These are phyloP conservation scores for Hystrix brachyura DNA, from an alignment of 2,113 vertebrate species.

Conservation along the genomic window DNA sequence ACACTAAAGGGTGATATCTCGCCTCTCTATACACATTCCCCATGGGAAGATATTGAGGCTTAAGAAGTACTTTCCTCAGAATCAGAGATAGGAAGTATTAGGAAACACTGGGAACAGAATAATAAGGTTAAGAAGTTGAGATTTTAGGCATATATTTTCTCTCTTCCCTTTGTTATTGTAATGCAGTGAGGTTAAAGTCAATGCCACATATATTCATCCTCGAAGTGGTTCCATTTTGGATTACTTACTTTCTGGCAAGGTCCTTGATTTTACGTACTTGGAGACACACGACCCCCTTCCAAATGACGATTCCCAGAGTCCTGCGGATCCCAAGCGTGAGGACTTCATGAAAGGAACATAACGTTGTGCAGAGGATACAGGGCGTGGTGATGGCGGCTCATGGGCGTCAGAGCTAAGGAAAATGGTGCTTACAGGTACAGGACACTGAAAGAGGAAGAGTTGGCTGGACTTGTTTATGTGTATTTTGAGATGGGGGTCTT, in stretches of 20 bases:
- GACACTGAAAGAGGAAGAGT: background rate
- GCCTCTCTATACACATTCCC: background rate
- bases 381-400: fast-evolving
- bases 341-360: background rate
- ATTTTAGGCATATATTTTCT: background rate
- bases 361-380: background rate
- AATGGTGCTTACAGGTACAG: background rate
- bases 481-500: background rate
- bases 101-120: background rate
- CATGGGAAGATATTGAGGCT: background rate
- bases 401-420: background rate
- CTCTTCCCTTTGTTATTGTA: background rate
- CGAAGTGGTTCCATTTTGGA: background rate
- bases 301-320: background rate
- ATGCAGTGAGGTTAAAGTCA: background rate
- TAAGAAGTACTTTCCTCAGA: background rate
- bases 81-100: background rate
- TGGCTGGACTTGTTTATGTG: background rate
- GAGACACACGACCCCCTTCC: background rate
- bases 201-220: background rate
- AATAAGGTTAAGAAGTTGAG: background rate
- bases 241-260: background rate
- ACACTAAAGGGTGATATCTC: background rate
- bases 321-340: background rate
- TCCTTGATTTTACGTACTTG: background rate